phyloP scores from a whole-genome alignment of 1,140 invertebrate species.

The Drosophila suzukii region DNA sequence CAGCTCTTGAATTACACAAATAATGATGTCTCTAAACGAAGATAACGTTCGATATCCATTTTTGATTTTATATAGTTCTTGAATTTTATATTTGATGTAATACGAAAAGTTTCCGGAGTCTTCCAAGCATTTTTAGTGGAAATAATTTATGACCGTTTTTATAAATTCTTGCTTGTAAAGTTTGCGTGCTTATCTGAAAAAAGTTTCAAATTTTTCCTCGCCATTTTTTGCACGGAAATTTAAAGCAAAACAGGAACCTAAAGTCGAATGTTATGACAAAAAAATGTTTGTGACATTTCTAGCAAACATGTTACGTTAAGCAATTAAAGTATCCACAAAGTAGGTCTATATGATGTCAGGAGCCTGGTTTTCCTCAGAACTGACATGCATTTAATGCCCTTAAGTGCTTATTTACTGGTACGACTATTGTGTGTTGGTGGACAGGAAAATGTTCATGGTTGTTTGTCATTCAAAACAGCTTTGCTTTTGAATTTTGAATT shows the following conservation, averaged over 20 bases:
- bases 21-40: background rate
- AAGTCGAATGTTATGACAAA: background rate
- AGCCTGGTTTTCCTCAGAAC: background rate
- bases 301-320: conserved; percentile 2
- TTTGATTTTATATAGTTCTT: background rate
- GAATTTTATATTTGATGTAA: background rate
- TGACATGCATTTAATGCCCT: background rate
- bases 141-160: background rate
- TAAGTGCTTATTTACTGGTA: conserved; percentile 1
- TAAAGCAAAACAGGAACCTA: background rate
- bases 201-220: conserved; percentile 5
- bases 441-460: background rate
- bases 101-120: background rate
- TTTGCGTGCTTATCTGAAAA: conserved; percentile 1
- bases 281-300: background rate
- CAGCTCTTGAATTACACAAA: conserved; percentile 12
- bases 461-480: background rate
- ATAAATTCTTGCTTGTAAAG: background rate
- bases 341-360: no score
- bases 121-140: background rate
- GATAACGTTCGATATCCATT: background rate
- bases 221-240: background rate
- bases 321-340: background rate
- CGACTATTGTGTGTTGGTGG: background rate
- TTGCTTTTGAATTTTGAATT: background rate